Percentiles rank a stretch among this genome's conserved stretches.
phyloP scores from a whole-genome alignment of 2,888 invertebrate genomes.

The Torymus tubicola region DNA sequence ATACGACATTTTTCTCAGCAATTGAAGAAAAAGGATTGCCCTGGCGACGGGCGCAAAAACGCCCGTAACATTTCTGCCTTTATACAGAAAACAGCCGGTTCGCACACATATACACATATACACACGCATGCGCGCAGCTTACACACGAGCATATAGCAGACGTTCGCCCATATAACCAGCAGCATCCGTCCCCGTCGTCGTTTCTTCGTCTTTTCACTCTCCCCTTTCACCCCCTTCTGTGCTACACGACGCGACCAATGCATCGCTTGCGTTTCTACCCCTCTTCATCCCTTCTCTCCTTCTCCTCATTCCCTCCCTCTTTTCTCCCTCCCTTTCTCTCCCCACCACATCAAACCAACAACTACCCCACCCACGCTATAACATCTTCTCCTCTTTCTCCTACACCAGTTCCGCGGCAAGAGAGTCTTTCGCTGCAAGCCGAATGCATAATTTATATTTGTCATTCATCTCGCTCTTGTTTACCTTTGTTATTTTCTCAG shows the following conservation, averaged over 20 bases:
- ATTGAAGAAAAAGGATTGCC: no score
- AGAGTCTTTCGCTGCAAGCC: conserved; percentile 62
- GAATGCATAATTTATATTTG: conserved; percentile 72
- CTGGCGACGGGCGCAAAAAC: no score
- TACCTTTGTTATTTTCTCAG: conserved; percentile 72
- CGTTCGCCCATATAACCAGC: no score
- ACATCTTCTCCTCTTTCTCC: not conserved
- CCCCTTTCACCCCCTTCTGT: not conserved
- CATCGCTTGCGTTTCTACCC: not conserved
- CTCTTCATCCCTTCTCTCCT: conserved; percentile 1
- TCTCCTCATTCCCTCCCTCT: not conserved
- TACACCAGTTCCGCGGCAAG: conserved; percentile 27
- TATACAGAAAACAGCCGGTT: no score
- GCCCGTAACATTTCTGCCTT: no score
- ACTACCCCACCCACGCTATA: not conserved
- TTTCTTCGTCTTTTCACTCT: conserved; percentile 2
- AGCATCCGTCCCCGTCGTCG: not conserved
- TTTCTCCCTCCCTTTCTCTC: not conserved
- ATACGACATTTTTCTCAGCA: no score
- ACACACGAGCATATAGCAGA: no score
- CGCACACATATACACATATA: no score
- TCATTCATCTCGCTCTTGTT: conserved; percentile 72
- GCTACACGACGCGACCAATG: not conserved
- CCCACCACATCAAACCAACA: not conserved
- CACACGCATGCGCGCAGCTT: no score